These are phyloP conservation scores for Chymomyza procnemis DNA, from an alignment of 2,888 invertebrate genomes.

Conservation along the genomic window DNA sequence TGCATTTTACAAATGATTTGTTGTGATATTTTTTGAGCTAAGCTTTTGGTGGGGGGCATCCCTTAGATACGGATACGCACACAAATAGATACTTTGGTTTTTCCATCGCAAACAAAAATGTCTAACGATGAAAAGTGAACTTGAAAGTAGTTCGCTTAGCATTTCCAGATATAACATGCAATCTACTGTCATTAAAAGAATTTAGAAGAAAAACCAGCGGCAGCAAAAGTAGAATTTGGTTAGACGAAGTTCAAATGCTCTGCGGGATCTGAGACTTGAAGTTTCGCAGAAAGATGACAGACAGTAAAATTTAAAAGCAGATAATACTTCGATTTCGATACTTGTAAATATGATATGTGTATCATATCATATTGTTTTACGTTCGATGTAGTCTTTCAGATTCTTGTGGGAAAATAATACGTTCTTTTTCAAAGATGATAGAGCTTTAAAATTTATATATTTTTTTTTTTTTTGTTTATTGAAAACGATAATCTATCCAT, in stretches of 20 bases:
- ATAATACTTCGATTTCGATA: too few species aligned
- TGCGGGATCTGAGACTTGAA: not conserved
- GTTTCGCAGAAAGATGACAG: too few species aligned
- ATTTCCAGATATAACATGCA: not conserved
- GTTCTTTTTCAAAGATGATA: too few species aligned
- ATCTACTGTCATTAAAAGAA: conserved; percentile 2
- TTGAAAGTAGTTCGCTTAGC: not conserved
- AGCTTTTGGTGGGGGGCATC: not conserved
- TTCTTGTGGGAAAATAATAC: too few species aligned
- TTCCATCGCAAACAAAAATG: not conserved
- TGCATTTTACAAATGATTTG: conserved; percentile 66
- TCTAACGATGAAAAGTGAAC: not conserved
- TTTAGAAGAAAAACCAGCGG: not conserved
- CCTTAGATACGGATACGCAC: not conserved
- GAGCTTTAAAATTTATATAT: too few species aligned
- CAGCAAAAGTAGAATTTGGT: not conserved
- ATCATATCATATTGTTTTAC: too few species aligned
- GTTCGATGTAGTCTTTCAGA: too few species aligned
- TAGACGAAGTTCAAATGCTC: not conserved
- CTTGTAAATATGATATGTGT: too few species aligned
- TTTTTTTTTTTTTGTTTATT: too few species aligned
- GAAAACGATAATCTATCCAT: too few species aligned
- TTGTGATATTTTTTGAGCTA: conserved; percentile 44
- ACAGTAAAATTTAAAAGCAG: too few species aligned
- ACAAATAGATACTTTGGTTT: not conserved